Evolutionary conservation across 2,888 invertebrate species (phyloP), one percentile per base, ranked within the genome.

Genomic region (Reticulitermes lucifugus): DNA sequence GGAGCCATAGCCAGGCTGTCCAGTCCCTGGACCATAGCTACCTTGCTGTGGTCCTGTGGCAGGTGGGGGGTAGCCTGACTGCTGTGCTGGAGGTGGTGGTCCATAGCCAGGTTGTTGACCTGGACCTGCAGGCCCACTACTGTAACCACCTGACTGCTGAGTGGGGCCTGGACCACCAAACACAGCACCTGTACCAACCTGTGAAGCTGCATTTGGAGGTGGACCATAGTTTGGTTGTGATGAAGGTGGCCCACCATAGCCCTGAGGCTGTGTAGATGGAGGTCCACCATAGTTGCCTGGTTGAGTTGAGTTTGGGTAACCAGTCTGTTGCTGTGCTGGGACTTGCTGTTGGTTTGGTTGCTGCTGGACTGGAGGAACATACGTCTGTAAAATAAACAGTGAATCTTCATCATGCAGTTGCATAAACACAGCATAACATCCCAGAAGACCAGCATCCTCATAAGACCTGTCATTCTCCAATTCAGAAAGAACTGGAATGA

Each of bases 61-160:
- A 87, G 93, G 91, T 18, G 95, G 94, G 85, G 93, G 93, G 89
- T 95, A 95, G 0, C 93, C 94, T 88, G 95, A 95, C 55, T 94
- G 94, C 90, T 94, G 95, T 87, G 93, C 93, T 0, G 89, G 87
- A 85, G 92, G 93, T 83, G 94, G 94, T 84, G 94, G 94, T 22
- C 94, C 94, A 90, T 95, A 95, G 59, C 91, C 92, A 55, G 90
- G 90, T 86, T 91, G 91, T 46, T 91, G 90, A 9, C 90, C 90
- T 77, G 90, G 90, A 84, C 90, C 91, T 83, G 95, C 95, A 77
- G 95, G 95, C 89, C 94, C 95, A 82, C 91, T 91, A 18, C 91
- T 93, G 75, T 92, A 92, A 87, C 92, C 87, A 25, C 86, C 77
- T 22, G 86, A 86, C 71, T 87, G 88, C 41, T 88, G 88, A 51